phyloP scores from a whole-genome alignment of 2,888 invertebrate genomes.

The Saturnia pavonia region DNA sequence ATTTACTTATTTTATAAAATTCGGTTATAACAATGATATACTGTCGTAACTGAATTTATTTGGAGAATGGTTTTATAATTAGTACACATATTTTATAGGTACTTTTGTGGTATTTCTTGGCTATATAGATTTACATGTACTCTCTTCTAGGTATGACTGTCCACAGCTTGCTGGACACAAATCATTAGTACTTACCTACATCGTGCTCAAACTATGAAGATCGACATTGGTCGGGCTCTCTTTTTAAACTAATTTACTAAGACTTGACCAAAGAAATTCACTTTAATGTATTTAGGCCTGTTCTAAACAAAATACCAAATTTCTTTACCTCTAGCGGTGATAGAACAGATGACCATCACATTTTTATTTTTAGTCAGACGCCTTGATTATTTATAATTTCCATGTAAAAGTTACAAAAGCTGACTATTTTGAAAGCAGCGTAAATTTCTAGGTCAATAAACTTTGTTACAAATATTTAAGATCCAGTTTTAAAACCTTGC shows the following conservation, averaged over 20 bases:
- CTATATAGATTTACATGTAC: no score
- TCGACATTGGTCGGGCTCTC: no score
- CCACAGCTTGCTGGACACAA: no score
- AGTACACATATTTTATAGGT: no score
- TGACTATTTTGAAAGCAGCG: slow-evolving; percentile 23
- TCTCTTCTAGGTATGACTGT: no score
- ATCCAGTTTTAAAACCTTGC: slow-evolving; percentile 52
- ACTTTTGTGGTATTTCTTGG: no score
- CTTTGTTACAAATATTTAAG: slow-evolving; percentile 46
- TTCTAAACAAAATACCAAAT: not conserved
- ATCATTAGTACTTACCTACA: no score
- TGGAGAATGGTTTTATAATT: no score
- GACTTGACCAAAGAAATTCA: not conserved
- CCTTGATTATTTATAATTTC: slow-evolving; percentile 10
- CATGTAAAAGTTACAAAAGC: slow-evolving; percentile 15
- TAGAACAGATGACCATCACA: not conserved
- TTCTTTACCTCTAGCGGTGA: not conserved
- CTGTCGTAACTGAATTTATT: not conserved
- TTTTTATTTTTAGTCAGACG: slow-evolving; percentile 1
- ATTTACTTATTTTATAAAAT: not conserved
- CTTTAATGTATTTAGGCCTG: not conserved
- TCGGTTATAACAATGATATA: not conserved
- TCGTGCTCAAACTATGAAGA: no score
- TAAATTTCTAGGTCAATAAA: slow-evolving; percentile 51
- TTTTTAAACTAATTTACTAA: no score